phyloP scores from a whole-genome alignment of 2,113 vertebrate species.

The Sigmodon hispidus region DNA sequence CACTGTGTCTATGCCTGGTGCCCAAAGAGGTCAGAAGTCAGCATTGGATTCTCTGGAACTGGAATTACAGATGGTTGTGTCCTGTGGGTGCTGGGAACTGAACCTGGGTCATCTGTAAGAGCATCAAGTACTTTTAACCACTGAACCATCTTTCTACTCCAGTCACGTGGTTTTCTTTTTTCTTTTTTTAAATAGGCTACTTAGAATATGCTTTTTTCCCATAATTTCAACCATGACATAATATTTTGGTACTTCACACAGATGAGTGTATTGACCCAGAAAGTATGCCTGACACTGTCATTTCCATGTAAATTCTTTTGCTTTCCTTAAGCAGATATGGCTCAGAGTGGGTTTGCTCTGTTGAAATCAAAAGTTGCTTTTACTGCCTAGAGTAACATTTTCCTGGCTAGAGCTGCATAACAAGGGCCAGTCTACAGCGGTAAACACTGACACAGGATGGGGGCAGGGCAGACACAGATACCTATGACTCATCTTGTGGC shows the following conservation, averaged over 20 bases:
- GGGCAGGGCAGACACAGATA: background rate
- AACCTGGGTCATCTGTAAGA: background rate
- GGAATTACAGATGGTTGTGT: background rate
- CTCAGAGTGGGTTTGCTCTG: conserved; percentile 35
- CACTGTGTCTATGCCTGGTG: background rate
- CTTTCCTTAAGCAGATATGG: conserved; percentile 52
- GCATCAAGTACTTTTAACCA: background rate
- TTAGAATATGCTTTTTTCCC: background rate
- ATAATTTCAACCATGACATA: background rate
- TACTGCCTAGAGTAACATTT: conserved; percentile 4
- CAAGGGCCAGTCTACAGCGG: background rate
- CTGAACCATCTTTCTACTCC: background rate
- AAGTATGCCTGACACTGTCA: background rate
- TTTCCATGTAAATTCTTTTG: background rate
- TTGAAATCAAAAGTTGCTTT: conserved; percentile 49
- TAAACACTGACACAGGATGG: background rate
- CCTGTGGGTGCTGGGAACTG: background rate
- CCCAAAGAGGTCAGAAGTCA: background rate
- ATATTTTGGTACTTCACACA: conserved; percentile 23
- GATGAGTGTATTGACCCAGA: conserved; percentile 19
- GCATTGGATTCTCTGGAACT: background rate
- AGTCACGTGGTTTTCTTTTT: background rate
- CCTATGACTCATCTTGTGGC: background rate
- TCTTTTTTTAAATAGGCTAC: background rate
- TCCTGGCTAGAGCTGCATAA: background rate